Conservation (phyloP, 2,888 invertebrate genomes). For the Eristalinus sepulchralis region DNA sequence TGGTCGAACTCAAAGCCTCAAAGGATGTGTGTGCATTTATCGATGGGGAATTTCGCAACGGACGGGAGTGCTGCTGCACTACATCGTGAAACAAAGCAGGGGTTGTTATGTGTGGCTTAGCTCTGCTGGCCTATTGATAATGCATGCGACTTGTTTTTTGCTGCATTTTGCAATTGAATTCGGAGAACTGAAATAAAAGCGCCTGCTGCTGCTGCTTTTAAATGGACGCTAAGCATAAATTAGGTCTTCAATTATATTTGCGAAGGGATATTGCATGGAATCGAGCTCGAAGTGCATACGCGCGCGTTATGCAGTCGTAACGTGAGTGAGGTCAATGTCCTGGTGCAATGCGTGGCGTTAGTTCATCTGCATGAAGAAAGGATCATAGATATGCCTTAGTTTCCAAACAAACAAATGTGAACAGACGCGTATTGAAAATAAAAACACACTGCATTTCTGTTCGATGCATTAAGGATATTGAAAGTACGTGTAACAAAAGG, state of each 20-base stretch:
- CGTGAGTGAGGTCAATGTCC: slow-evolving; percentile 40
- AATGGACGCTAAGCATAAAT: slow-evolving; percentile 46
- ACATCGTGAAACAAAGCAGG: slow-evolving; percentile 20
- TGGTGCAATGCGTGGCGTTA: background rate
- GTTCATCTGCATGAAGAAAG: background rate
- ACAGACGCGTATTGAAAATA: background rate
- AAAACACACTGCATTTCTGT: background rate
- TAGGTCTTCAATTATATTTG: slow-evolving; percentile 26
- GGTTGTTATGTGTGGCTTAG: slow-evolving; percentile 29
- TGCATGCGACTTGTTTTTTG: slow-evolving; percentile 9
- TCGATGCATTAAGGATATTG: too few species aligned
- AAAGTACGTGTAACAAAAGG: too few species aligned
- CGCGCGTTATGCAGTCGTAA: background rate
- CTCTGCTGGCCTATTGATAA: slow-evolving; percentile 52
- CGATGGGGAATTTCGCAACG: slow-evolving; percentile 19
- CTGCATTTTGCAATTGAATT: slow-evolving; percentile 18
- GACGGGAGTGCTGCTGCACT: slow-evolving; percentile 38
- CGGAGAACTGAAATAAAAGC: slow-evolving; percentile 45
- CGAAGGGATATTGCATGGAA: slow-evolving; percentile 34
- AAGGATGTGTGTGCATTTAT: slow-evolving; percentile 10
- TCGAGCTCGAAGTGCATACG: slow-evolving; percentile 6
- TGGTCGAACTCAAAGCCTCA: slow-evolving; percentile 7
- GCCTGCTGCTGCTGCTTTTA: slow-evolving; percentile 42
- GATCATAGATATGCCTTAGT: background rate
- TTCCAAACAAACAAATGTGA: background rate